Percentiles rank a stretch among this genome's conserved stretches.
Conservation (phyloP, 1,140 invertebrate species). For the Cotesia glomerata region DNA sequence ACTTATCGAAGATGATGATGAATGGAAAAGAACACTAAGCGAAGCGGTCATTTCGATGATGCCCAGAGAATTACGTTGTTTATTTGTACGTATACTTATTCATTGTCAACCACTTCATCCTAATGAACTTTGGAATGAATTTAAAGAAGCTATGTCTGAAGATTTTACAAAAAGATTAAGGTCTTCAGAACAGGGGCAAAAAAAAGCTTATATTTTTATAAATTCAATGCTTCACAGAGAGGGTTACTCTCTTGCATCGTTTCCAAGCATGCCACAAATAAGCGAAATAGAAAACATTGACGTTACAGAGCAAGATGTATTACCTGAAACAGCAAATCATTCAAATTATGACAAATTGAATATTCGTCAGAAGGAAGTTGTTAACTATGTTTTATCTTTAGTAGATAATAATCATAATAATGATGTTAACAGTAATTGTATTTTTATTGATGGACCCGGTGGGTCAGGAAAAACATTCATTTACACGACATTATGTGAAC, state of each 20-base stretch:
- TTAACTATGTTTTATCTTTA: not conserved
- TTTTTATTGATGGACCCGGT: not conserved
- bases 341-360: not conserved
- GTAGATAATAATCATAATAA: not conserved
- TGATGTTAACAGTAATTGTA: not conserved
- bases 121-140: not conserved
- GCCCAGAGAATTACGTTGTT: not conserved
- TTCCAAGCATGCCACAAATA: not conserved
- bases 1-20: slow-evolving; percentile 31
- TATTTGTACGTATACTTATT: slow-evolving; percentile 2
- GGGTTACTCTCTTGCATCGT: not conserved
- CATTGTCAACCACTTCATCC: not conserved
- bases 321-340: not conserved
- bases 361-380: not conserved
- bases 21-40: slow-evolving; percentile 20
- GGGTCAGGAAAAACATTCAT: no score
- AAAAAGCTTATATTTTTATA: not conserved
- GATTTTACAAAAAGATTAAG: not conserved
- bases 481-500: no score
- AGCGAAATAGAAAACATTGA: not conserved
- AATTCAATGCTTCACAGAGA: not conserved
- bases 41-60: not conserved
- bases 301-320: not conserved
- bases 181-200: not conserved
- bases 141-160: not conserved